phyloP scores from a whole-genome alignment of 2,888 invertebrate species.

The Stenodema calcarata region DNA sequence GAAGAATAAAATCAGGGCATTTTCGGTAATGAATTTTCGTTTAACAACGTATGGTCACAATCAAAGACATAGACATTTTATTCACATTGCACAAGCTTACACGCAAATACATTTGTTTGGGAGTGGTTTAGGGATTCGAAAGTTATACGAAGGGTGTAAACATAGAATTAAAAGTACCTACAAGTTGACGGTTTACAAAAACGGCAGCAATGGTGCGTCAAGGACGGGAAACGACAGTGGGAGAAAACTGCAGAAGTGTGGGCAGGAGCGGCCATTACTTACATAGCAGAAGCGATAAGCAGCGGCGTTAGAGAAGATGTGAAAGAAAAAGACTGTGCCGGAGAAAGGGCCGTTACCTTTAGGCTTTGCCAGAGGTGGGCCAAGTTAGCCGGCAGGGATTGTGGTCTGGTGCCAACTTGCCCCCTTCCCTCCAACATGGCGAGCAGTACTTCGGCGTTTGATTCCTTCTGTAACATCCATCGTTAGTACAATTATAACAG shows the following conservation, averaged over 20 bases:
- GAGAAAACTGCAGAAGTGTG: not conserved
- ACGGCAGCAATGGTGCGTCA: not conserved
- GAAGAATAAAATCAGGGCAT: no score
- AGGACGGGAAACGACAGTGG: not conserved
- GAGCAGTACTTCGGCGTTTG: slow-evolving; percentile 51
- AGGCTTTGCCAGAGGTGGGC: slow-evolving; percentile 60
- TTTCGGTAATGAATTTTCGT: no score
- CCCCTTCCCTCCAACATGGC: slow-evolving; percentile 51
- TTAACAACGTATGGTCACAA: no score
- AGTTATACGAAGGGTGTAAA: no score
- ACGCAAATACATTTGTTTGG: no score
- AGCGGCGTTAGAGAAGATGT: slow-evolving; percentile 35
- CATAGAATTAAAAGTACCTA: not conserved
- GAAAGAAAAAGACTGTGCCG: slow-evolving; percentile 22
- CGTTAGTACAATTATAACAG: slow-evolving; percentile 11
- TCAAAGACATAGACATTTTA: no score
- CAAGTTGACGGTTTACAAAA: not conserved
- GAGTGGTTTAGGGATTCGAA: no score
- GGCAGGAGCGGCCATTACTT: slow-evolving; percentile 18
- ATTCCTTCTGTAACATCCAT: slow-evolving; percentile 48
- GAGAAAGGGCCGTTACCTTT: slow-evolving; percentile 59
- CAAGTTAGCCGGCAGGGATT: slow-evolving; percentile 60
- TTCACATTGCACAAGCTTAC: no score
- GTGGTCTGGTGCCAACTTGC: slow-evolving; percentile 58
- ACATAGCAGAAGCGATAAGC: slow-evolving; percentile 46